Base-by-base conservation (phyloP, 2,888 invertebrate genomes). In the Cheilosia impressa region DNA sequence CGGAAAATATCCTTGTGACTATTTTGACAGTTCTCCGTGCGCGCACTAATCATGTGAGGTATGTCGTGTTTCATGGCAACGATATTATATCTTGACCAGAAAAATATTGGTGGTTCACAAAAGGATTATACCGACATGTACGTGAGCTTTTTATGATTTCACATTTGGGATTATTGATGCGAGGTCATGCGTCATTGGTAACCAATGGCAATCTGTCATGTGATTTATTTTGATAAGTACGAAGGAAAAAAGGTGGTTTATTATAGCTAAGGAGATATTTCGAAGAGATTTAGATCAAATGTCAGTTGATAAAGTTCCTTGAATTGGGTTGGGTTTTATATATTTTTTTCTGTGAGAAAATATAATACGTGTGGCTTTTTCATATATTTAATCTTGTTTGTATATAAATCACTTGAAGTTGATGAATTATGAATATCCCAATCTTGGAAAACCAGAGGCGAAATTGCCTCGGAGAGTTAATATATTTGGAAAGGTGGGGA, bases 111-210 rank as follows among this genome's bases (percentile, higher is more conserved):
- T 53, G n/a, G 45, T 52, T 17, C 55, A 45, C 27, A 52, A 76
- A 85, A 80, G 84, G 84, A 85, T 85, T 85, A 76, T 58, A 50
- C 75, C 66, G 84, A 66, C 81, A 77, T 76, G 81, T 85, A 81
- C 85, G 85, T 85, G 81, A 85, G 85, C 85, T 85, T 85, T 85
- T 81, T 81, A 45, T 73, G 85, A 85, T 81, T 85, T 80, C 65
- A 57, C 45, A 60, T 84, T 71, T 58, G 76, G 71, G 84, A 85
- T 85, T 85, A 85, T 85, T 85, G 68, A 85, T 85, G 85, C 72
- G 81, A 68, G 85, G 81, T 81, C 81, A 58, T 81, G 81, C 85
- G 57, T 81, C 76, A 72, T 72, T 52, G 85, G 9, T 76, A 76
- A 50, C 76, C 85, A 62, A 77, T 77, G 77, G 76, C 76, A 85